Percentiles rank a stretch among this genome's conserved stretches.
These are phyloP conservation scores for Actinernus sp. DNA, from an alignment of 92 coral and sea anemone genomes.

Conservation along the genomic window DNA sequence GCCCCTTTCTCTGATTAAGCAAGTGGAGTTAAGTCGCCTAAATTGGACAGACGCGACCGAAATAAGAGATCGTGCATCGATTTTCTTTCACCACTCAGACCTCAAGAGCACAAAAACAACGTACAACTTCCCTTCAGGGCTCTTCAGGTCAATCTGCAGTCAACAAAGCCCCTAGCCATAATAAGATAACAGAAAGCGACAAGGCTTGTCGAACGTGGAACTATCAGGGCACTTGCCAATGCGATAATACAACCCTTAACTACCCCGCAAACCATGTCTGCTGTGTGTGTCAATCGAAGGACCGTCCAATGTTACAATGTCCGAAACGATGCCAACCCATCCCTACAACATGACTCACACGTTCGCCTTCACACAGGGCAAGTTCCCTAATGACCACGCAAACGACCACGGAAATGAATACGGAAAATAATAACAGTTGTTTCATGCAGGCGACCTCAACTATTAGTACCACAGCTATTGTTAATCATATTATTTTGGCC, in stretches of 20 bases:
- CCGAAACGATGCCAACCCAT: constrained; percentile 22
- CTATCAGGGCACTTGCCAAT: constrained; percentile 21
- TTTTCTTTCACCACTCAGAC: constrained; percentile 3
- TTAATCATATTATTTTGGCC: constrained; percentile 10
- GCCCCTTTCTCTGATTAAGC: too few species aligned
- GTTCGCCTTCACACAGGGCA: too few species aligned
- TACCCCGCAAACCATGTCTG: constrained; percentile 15
- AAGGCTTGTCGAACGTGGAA: constrained; percentile 22
- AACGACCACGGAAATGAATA: neutral
- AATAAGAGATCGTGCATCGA: too few species aligned
- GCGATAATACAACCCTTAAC: neutral
- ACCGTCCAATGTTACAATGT: constrained; percentile 39
- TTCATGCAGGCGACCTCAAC: too few species aligned
- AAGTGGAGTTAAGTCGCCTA: too few species aligned
- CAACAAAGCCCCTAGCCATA: too few species aligned
- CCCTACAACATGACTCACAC: constrained; percentile 1
- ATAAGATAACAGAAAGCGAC: constrained; percentile 1
- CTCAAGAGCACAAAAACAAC: neutral
- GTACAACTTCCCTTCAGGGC: constrained; percentile 5
- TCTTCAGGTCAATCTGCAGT: too few species aligned
- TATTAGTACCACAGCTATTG: neutral
- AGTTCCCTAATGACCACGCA: neutral
- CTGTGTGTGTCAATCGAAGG: too few species aligned
- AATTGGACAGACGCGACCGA: constrained; percentile 1
- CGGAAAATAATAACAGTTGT: too few species aligned